Evolutionary conservation across 1,140 invertebrate genomes (phyloP).

Genomic region (Drosophila cardini): DNA sequence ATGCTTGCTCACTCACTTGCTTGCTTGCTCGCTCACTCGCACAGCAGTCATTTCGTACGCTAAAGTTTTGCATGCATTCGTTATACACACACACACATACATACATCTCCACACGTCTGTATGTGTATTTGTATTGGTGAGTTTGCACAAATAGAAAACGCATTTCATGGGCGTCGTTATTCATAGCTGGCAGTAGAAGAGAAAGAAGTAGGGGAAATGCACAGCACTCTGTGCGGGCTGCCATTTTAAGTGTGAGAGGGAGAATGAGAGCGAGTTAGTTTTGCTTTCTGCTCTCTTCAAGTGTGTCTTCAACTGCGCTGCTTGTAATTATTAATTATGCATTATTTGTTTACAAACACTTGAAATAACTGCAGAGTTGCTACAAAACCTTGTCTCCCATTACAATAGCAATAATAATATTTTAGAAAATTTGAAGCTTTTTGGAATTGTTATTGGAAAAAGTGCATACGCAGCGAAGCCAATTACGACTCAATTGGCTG

Average conservation of each 20-base stretch:
- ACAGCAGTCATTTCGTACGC: conserved; percentile 18
- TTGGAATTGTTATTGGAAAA: conserved; percentile 7
- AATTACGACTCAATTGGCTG: conserved; percentile 26
- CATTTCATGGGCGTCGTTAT: conserved; percentile 35
- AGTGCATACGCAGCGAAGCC: conserved; percentile 42
- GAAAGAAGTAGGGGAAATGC: not conserved
- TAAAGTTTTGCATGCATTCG: conserved; percentile 47
- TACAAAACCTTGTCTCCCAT: not conserved
- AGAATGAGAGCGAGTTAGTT: not conserved
- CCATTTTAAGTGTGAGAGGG: conserved; percentile 6
- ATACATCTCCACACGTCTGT: conserved; percentile 1
- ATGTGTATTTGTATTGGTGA: conserved; percentile 24
- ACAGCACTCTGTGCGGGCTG: conserved; percentile 13
- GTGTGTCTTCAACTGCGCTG: not conserved
- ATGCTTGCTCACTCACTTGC: conserved; percentile 10
- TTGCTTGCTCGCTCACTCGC: conserved; percentile 8
- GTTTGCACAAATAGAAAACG: conserved; percentile 59
- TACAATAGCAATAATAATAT: conserved; percentile 4
- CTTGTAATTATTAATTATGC: conserved; percentile 17
- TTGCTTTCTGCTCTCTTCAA: not conserved
- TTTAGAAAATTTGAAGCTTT: not conserved
- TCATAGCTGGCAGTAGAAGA: conserved; percentile 9
- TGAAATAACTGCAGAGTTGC: not conserved
- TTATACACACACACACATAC: conserved; percentile 2
- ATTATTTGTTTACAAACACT: conserved; percentile 28